Conservation (phyloP, 1,140 invertebrate species). For the Rhagoletis zephyria region DNA sequence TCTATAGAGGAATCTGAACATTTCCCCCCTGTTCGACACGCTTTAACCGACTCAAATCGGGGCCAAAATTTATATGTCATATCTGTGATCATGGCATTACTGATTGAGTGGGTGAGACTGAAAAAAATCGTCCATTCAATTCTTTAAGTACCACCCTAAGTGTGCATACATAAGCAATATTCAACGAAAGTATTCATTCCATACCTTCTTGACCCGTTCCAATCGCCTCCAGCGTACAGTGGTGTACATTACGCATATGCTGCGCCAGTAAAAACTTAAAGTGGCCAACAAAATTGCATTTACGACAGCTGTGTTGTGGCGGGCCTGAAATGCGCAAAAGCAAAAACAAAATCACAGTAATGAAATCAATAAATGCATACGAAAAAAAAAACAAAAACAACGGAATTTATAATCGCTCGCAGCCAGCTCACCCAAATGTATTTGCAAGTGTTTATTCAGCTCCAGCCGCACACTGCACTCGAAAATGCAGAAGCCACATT, state of each 20-base stretch:
- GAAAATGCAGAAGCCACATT: slow-evolving; percentile 47
- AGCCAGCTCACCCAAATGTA: slow-evolving; percentile 36
- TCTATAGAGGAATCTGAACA: too few relatives aligned
- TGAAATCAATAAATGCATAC: neutral
- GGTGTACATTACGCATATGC: slow-evolving; percentile 52
- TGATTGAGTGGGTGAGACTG: too few relatives aligned
- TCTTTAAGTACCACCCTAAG: neutral
- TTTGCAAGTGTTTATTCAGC: slow-evolving; percentile 39
- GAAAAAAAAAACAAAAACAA: neutral
- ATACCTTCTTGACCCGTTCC: slow-evolving; percentile 29
- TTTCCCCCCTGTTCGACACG: too few relatives aligned
- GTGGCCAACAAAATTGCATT: slow-evolving; percentile 47
- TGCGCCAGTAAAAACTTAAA: slow-evolving; percentile 43
- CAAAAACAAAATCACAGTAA: neutral
- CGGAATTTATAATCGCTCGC: neutral
- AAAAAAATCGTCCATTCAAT: neutral
- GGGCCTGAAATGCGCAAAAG: slow-evolving; percentile 14
- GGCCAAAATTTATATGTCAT: too few relatives aligned
- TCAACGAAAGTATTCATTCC: neutral
- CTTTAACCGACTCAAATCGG: too few relatives aligned
- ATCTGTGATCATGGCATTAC: too few relatives aligned
- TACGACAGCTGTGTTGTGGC: slow-evolving; percentile 43
- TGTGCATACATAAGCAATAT: neutral
- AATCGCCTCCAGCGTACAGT: neutral
- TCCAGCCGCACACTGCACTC: slow-evolving; percentile 23